Evolutionary conservation across 2,113 vertebrate genomes (phyloP).

Genomic region (Marmota monax): DNA sequence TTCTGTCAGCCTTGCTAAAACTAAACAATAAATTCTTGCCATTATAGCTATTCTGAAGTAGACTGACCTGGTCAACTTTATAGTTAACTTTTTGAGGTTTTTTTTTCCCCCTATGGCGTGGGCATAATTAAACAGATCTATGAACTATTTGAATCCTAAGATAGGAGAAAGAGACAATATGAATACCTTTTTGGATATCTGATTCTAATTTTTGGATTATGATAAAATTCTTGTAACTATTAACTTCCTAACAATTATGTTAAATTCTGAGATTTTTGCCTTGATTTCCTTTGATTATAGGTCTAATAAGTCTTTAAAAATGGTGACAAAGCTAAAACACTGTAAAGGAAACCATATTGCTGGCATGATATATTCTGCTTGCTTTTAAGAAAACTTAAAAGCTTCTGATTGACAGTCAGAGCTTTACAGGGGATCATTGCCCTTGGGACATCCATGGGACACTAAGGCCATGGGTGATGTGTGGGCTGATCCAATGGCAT

Average conservation of each 20-base stretch:
- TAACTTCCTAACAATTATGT: not conserved
- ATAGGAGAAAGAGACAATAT: not conserved
- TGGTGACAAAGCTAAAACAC: not conserved
- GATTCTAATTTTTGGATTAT: constrained; percentile 32
- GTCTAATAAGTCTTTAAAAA: constrained; percentile 52
- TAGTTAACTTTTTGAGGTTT: not conserved
- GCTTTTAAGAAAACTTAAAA: not conserved
- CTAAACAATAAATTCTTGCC: not conserved
- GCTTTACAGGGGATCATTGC: not conserved
- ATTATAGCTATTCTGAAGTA: not conserved
- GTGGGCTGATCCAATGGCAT: not conserved
- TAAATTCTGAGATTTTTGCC: not conserved
- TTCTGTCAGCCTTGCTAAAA: not conserved
- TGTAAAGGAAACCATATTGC: not conserved
- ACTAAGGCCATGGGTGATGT: not conserved
- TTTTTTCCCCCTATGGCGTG: not conserved
- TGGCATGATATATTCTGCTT: not conserved
- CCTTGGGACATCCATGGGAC: not conserved
- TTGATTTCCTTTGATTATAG: constrained; percentile 26
- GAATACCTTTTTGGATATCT: not conserved
- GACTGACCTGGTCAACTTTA: not conserved
- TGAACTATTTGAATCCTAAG: not conserved
- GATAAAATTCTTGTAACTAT: constrained; percentile 13
- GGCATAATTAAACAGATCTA: not conserved
- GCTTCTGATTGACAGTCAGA: not conserved